Conservation (phyloP, 2,113 vertebrate species). For the Fregata magnificens region DNA sequence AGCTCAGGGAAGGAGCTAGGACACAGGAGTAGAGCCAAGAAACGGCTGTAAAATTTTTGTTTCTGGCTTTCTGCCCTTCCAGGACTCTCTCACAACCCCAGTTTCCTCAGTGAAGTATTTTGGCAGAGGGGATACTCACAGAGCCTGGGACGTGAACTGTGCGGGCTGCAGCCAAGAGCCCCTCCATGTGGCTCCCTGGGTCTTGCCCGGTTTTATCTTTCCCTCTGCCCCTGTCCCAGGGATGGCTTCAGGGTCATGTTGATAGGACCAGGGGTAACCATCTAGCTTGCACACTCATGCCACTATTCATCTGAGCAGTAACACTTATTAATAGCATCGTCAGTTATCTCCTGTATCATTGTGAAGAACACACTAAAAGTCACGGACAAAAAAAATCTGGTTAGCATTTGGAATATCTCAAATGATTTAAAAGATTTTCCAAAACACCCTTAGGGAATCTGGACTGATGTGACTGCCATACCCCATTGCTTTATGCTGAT, state of each 20-base stretch:
- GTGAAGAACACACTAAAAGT: not conserved
- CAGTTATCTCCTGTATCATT: not conserved
- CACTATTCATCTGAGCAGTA: not conserved
- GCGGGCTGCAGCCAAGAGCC: not conserved
- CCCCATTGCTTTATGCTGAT: not conserved
- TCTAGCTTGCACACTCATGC: not conserved
- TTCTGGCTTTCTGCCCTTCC: not conserved
- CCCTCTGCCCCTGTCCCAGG: not conserved
- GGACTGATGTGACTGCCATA: not conserved
- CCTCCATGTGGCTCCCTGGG: not conserved
- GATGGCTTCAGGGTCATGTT: not conserved
- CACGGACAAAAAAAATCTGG: not conserved
- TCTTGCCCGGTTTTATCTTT: not conserved
- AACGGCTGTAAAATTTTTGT: not conserved
- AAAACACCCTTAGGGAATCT: not conserved
- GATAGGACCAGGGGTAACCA: not conserved
- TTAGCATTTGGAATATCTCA: not conserved
- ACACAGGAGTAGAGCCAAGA: not conserved
- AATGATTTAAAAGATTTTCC: not conserved
- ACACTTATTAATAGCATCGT: not conserved
- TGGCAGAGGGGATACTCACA: not conserved
- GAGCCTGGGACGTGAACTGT: not conserved
- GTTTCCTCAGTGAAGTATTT: not conserved
- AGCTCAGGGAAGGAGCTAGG: not conserved
- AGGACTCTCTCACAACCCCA: not conserved